Conservation (phyloP, 1,140 invertebrate species). For the Drosophila littoralis region DNA sequence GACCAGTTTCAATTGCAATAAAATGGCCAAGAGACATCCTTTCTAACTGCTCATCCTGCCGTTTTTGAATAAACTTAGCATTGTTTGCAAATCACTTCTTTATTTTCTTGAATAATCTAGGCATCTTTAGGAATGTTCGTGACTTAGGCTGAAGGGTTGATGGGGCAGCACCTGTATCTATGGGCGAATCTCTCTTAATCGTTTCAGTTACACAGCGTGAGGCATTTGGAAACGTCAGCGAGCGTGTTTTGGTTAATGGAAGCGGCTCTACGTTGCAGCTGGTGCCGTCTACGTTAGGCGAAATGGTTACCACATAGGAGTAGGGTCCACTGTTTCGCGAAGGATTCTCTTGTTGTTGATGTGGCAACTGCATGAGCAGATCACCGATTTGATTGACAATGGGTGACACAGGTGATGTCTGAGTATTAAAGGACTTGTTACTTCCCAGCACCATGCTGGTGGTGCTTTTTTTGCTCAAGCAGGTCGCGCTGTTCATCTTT, state of each 20-base stretch:
- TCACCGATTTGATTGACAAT: constrained; percentile 42
- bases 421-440: neutral
- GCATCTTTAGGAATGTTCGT: constrained; percentile 1
- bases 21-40: neutral
- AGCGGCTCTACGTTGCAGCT: neutral
- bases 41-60: neutral
- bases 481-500: neutral
- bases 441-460: neutral
- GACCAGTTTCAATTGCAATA: neutral
- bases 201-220: neutral
- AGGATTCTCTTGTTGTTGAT: neutral
- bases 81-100: constrained; percentile 1
- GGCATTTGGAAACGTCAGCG: neutral
- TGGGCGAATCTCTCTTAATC: neutral
- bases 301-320: constrained; percentile 52
- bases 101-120: constrained; percentile 11
- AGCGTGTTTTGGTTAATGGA: neutral
- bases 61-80: neutral
- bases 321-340: neutral
- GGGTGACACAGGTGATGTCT: neutral
- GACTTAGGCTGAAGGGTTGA: neutral
- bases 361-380: constrained; percentile 32
- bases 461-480: neutral
- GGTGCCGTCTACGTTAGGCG: neutral
- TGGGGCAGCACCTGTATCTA: neutral